A percentile compares a stretch with the other conserved stretches of the same genome.
These are phyloP conservation scores for Coleophora deauratella DNA, from an alignment of 2,888 invertebrate species.

Conservation along the genomic window DNA sequence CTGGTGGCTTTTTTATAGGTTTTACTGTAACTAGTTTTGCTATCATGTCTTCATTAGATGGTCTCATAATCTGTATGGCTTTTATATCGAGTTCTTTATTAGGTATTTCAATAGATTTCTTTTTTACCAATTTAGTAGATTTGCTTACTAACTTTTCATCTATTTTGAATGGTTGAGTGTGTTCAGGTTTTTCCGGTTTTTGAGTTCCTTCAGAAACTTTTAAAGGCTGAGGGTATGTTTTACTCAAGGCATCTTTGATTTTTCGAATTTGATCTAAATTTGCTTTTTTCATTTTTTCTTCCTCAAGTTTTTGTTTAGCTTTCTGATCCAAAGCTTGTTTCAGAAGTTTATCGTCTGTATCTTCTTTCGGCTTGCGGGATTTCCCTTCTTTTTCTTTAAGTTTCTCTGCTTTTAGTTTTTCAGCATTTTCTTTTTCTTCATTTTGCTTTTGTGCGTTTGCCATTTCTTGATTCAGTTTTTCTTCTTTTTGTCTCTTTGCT, in stretches of 20 bases:
- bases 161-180: background rate
- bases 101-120: background rate
- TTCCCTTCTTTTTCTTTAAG: constrained; percentile 7
- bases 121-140: background rate
- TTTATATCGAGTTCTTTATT: constrained; percentile 25
- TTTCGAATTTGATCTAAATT: constrained; percentile 14
- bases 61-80: constrained; percentile 22
- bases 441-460: constrained; percentile 3
- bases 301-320: constrained; percentile 10
- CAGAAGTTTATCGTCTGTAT: constrained; percentile 6
- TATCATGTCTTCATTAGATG: constrained; percentile 28
- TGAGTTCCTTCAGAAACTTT: constrained; percentile 14
- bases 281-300: constrained; percentile 9
- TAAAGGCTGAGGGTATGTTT: constrained; percentile 1
- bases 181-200: background rate
- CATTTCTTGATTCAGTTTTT: constrained; percentile 7
- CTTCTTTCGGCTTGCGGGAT: constrained; percentile 6
- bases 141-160: background rate
- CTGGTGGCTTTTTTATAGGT: constrained; percentile 20
- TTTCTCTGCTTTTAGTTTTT: constrained; percentile 9
- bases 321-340: constrained; percentile 5
- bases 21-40: constrained; percentile 24
- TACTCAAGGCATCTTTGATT: constrained; percentile 3
- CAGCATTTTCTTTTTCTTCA: constrained; percentile 3
- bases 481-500: constrained; percentile 3